Percentiles rank a stretch among this genome's conserved stretches.
These are phyloP conservation scores for Drosophila limbata DNA, from an alignment of 2,888 invertebrate genomes.

Conservation along the genomic window DNA sequence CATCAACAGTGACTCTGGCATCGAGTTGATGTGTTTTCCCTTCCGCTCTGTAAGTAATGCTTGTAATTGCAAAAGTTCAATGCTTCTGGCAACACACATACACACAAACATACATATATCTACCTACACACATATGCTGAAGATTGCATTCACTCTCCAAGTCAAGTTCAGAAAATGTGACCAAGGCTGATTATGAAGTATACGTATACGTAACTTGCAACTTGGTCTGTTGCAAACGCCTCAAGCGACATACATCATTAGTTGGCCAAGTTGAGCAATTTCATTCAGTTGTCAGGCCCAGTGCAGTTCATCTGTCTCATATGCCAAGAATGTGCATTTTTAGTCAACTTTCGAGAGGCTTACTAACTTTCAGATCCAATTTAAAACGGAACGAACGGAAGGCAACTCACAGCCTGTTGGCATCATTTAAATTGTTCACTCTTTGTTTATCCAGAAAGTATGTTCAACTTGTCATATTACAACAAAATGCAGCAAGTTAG, in stretches of 20 bases:
- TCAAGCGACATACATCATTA: slow-evolving; percentile 46
- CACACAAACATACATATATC: neutral
- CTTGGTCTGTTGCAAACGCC: slow-evolving; percentile 43
- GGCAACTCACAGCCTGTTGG: slow-evolving; percentile 4
- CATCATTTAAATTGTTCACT: slow-evolving; percentile 19
- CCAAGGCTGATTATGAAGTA: slow-evolving; percentile 44
- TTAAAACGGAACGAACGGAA: slow-evolving; percentile 25
- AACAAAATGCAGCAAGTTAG: neutral
- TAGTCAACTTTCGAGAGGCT: slow-evolving; percentile 15
- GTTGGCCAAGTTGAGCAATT: slow-evolving; percentile 39
- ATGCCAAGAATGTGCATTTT: slow-evolving; percentile 29
- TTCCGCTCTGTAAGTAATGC: slow-evolving; percentile 56
- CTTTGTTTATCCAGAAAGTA: slow-evolving; percentile 1
- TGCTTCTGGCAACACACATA: slow-evolving; percentile 44
- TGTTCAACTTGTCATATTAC: slow-evolving; percentile 10
- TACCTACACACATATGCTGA: neutral
- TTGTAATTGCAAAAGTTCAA: slow-evolving; percentile 74
- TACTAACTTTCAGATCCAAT: slow-evolving; percentile 17
- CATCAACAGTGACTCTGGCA: slow-evolving; percentile 45
- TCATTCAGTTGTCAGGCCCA: slow-evolving; percentile 26
- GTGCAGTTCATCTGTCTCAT: slow-evolving; percentile 12
- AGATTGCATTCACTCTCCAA: neutral
- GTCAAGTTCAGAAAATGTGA: slow-evolving; percentile 48
- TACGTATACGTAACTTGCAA: slow-evolving; percentile 23
- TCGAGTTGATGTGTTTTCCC: slow-evolving; percentile 53